Evolutionary conservation across 2,888 invertebrate genomes (phyloP), one percentile per base, ranked within the genome.

Genomic region (Apantesis nais): DNA sequence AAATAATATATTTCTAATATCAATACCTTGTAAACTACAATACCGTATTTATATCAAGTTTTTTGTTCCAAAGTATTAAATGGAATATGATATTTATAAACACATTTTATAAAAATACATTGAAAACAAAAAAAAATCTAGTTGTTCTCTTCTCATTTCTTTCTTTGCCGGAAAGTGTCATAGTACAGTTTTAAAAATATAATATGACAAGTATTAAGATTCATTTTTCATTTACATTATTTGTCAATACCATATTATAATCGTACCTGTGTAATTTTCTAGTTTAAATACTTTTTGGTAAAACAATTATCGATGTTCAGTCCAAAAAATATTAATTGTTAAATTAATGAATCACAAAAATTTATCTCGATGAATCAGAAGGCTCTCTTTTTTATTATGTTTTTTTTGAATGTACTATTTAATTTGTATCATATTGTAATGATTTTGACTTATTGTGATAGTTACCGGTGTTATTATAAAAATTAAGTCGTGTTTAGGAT

Each of bases 381-480:
- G n/a, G 52, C 52, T 65, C 34, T 65, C 52, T 37, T 31, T 48
- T 31, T 75, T 72, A 14, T 29, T 16, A 14, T 25, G 14, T 2
- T 29, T 16, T 29, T 58, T 58, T 58, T 29, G 16, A 58, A 78
- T 80, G 72, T 76, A 74, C 63, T 78, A 73, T 44, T 25, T 62
- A 34, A 55, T 63, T 65, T 16, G 41, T 63, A 41, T 29, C 11
- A 25, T 62, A 39, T 9, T 31, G 34, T 60, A 16, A 44, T 2
- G 60, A 37, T 77, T 67, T 79, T 79, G 79, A 71, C 72, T 75
- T 71, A 72, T 68, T 75, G 76, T 76, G 73, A 80, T 78, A 74
- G 62, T 71, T 79, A 73, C 65, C 74, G 70, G 65, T 73, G 58
- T 65, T 55, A n/a, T 9, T 58, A 74, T 76, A 55, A 68, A 73